phyloP scores from a whole-genome alignment of 2,797 vertebrate species.

The Anguilla megastoma region DNA sequence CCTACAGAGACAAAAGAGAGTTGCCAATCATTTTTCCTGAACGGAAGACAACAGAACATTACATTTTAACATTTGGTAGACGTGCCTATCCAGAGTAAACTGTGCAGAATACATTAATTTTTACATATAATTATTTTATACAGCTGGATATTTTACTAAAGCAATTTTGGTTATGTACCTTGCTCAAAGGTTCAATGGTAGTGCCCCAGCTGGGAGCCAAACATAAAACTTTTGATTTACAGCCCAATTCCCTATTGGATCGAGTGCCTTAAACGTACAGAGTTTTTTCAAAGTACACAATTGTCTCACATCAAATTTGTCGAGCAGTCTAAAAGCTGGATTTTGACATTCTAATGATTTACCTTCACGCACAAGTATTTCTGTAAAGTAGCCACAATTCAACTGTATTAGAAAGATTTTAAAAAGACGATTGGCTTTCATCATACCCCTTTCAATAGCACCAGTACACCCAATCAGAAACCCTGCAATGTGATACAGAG shows the following conservation, averaged over 20 bases:
- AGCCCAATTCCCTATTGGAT: too few species aligned
- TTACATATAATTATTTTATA: too few species aligned
- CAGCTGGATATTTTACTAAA: too few species aligned
- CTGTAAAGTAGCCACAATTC: too few species aligned
- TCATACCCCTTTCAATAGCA: slow-evolving; percentile 75
- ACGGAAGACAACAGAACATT: neutral
- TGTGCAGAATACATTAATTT: too few species aligned
- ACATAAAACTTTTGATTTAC: too few species aligned
- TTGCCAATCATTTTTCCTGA: neutral
- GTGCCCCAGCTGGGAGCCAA: neutral
- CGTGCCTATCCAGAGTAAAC: neutral
- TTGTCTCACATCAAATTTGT: too few species aligned
- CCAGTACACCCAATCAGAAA: slow-evolving; percentile 79
- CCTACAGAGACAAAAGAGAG: slow-evolving; percentile 52
- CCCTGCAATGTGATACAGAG: slow-evolving; percentile 87
- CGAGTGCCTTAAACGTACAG: slow-evolving; percentile 27
- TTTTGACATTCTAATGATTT: too few species aligned
- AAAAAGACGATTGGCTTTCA: neutral
- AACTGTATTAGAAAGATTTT: too few species aligned
- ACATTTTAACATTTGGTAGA: neutral
- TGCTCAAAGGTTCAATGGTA: neutral
- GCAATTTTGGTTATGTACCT: neutral
- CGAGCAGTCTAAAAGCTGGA: too few species aligned
- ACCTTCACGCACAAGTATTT: too few species aligned
- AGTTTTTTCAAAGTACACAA: slow-evolving; percentile 34